Evolutionary conservation across 2,113 vertebrate species (phyloP).

Genomic region (Elaphurus davidianus): DNA sequence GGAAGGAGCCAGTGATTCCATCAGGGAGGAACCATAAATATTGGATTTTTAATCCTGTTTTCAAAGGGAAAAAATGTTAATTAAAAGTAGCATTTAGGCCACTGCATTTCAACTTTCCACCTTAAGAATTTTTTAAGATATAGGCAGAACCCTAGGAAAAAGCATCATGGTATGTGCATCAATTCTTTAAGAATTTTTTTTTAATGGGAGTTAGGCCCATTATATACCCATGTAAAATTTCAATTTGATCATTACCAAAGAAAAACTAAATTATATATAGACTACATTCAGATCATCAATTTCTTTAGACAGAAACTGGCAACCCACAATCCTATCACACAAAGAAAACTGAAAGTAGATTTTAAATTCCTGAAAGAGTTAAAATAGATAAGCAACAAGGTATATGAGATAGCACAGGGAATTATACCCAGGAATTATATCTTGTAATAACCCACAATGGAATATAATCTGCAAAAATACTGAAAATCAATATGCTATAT

Average conservation of each 20-base stretch:
- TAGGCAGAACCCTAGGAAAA: neutral
- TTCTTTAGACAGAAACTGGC: conserved; percentile 39
- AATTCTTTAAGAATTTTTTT: neutral
- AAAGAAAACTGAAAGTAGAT: conserved; percentile 21
- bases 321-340: conserved; percentile 40
- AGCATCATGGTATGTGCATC: neutral
- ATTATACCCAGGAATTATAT: neutral
- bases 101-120: conserved; percentile 31
- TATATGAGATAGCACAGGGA: neutral
- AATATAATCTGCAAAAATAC: neutral
- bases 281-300: neutral
- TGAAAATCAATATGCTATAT: neutral
- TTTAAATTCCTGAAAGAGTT: conserved; percentile 42
- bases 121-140: neutral
- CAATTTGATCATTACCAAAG: neutral
- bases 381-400: neutral
- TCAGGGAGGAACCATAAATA: no score
- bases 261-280: conserved; percentile 43
- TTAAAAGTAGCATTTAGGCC: conserved; percentile 9
- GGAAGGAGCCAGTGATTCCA: no score
- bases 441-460: neutral
- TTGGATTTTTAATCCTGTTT: neutral
- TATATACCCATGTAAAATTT: conserved; percentile 24
- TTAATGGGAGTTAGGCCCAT: neutral
- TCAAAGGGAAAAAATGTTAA: neutral